Percentiles rank a stretch among this genome's conserved stretches.
These are phyloP conservation scores for Polypedilum pembai DNA, from an alignment of 1,140 invertebrate genomes.

Conservation along the genomic window DNA sequence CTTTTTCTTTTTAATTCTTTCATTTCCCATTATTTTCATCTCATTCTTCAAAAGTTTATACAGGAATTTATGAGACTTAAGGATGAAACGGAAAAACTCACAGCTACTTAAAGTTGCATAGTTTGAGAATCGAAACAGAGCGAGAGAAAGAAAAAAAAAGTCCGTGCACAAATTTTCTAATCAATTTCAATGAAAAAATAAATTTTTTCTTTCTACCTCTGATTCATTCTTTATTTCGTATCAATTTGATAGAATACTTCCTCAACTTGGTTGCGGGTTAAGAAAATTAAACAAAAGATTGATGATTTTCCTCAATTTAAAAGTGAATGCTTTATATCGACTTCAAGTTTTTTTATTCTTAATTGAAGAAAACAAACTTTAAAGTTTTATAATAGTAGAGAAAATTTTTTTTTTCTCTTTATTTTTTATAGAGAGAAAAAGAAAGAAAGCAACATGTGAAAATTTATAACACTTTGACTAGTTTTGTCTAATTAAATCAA, in stretches of 20 bases:
- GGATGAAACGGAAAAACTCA: no score
- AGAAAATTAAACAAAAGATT: slow-evolving; percentile 14
- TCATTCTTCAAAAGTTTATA: no score
- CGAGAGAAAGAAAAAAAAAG: not conserved
- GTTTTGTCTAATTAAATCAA: no score
- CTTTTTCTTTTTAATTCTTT: no score
- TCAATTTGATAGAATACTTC: slow-evolving; percentile 18
- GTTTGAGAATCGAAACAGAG: no score
- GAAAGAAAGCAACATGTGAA: slow-evolving; percentile 6
- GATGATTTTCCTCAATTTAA: not conserved
- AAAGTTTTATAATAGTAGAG: not conserved
- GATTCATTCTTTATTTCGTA: not conserved
- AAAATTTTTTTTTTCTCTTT: not conserved
- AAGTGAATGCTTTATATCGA: not conserved
- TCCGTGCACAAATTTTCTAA: slow-evolving; percentile 16
- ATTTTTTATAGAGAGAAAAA: no score
- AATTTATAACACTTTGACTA: no score
- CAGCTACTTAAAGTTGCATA: no score
- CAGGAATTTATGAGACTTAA: no score
- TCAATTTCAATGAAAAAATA: not conserved
- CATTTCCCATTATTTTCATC: no score
- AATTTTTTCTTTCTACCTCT: not conserved
- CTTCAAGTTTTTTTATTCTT: no score
- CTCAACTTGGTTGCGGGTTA: not conserved
- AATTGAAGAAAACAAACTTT: no score